Percentiles rank a stretch among this genome's conserved stretches.
These are phyloP conservation scores for Periophthalmus magnuspinnatus DNA, from an alignment of 2,797 vertebrate species.

Conservation along the genomic window DNA sequence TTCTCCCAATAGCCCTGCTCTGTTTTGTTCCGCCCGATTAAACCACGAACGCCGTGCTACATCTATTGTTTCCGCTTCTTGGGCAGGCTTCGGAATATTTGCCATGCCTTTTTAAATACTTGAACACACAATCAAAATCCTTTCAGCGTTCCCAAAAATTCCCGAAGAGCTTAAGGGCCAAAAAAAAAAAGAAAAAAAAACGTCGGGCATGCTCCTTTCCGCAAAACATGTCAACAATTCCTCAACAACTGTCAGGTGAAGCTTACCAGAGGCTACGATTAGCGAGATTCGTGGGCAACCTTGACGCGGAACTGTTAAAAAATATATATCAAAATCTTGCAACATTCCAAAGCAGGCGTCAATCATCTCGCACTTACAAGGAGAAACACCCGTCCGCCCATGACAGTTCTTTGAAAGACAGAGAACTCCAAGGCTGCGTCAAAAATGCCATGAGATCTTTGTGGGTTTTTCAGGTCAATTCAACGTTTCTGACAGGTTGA, in stretches of 20 bases:
- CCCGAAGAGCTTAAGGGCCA: conserved; percentile 68
- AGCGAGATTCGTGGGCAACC: conserved; percentile 77
- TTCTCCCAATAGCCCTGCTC: conserved; percentile 57
- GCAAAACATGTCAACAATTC: conserved; percentile 76
- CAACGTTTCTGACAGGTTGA: conserved; percentile 51
- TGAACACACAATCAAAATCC: conserved; percentile 77
- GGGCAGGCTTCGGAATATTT: conserved; percentile 79
- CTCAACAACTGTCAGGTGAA: conserved; percentile 72
- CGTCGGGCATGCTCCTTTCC: conserved; percentile 64
- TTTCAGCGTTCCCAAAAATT: conserved; percentile 72
- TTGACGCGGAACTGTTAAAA: conserved; percentile 76
- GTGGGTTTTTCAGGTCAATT: conserved; percentile 28
- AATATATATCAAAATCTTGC: conserved; percentile 42
- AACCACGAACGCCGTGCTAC: conserved; percentile 68
- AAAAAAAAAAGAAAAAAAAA: conserved; percentile 45
- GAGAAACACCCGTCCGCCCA: conserved; percentile 68
- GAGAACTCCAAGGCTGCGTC: conserved; percentile 46
- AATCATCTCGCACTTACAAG: conserved; percentile 71
- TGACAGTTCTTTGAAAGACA: conserved; percentile 49
- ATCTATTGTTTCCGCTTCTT: conserved; percentile 77
- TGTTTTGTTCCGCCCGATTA: conserved; percentile 81
- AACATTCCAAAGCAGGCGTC: conserved; percentile 75
- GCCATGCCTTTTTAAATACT: conserved; percentile 76
- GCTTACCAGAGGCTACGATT: conserved; percentile 76
- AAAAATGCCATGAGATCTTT: conserved; percentile 33